phyloP scores from a whole-genome alignment of 2,888 invertebrate species.

The Aporophyla lueneburgensis region DNA sequence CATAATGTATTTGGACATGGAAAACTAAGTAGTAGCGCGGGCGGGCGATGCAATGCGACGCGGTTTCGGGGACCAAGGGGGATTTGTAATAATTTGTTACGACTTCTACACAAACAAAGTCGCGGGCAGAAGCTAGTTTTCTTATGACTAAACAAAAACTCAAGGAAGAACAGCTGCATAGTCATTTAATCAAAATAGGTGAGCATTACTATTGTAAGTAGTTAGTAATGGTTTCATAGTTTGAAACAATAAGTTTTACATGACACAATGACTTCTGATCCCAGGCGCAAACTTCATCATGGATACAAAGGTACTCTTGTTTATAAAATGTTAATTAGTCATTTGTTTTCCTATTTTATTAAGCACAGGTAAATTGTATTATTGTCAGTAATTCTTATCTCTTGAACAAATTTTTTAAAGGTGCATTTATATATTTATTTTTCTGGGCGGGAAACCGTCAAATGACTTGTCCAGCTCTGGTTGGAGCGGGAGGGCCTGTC shows the following conservation, averaged over 20 bases:
- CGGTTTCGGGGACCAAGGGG: no score
- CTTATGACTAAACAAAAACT: no score
- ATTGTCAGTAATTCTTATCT: background rate
- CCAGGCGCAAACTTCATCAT: constrained; percentile 27
- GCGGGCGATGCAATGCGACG: no score
- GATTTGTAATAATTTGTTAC: no score
- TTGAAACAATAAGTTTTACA: constrained; percentile 43
- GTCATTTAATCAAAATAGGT: constrained; percentile 29
- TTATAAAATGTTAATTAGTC: constrained; percentile 43
- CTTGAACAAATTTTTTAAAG: background rate
- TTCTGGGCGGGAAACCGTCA: no score
- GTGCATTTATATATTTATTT: background rate
- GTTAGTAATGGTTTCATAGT: constrained; percentile 35
- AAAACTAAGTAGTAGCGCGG: no score
- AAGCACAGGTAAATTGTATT: background rate
- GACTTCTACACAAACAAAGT: no score
- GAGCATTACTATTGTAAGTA: constrained; percentile 15
- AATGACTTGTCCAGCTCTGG: no score
- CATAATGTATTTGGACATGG: no score
- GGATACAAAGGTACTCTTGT: constrained; percentile 20
- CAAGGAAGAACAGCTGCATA: background rate
- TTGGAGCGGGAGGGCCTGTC: no score
- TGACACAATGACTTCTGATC: constrained; percentile 52
- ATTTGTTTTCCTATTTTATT: constrained; percentile 8
- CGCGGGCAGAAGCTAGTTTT: background rate